phyloP scores from a whole-genome alignment of 2,888 invertebrate species.

The Himalopsyche anomala region DNA sequence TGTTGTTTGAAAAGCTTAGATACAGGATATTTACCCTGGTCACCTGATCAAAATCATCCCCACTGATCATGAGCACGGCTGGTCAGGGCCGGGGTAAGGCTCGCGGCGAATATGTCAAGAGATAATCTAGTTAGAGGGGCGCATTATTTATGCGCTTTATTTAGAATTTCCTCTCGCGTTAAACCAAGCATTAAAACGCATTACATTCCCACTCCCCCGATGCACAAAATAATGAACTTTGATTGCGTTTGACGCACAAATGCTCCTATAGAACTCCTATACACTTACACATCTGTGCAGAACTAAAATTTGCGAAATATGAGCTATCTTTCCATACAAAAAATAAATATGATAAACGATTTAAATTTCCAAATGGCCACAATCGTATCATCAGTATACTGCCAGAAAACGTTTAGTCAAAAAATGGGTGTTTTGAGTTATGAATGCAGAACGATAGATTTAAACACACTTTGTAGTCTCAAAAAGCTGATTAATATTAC shows the following conservation, averaged over 20 bases:
- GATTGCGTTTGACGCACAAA: slow-evolving; percentile 65
- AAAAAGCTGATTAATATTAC: too few species aligned
- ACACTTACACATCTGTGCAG: background rate
- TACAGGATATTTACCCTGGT: background rate
- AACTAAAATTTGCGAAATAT: too few species aligned
- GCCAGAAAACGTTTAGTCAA: too few species aligned
- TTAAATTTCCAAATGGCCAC: too few species aligned
- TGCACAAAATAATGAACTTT: slow-evolving; percentile 64
- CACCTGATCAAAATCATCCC: background rate
- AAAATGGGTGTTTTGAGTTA: too few species aligned
- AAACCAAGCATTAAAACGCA: slow-evolving; percentile 65
- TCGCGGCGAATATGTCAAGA: slow-evolving; percentile 44
- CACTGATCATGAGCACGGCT: background rate
- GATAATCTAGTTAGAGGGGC: slow-evolving; percentile 62
- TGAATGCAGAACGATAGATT: too few species aligned
- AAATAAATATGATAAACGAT: too few species aligned
- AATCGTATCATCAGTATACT: too few species aligned
- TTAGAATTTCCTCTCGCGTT: slow-evolving; percentile 64
- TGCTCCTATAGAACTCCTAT: background rate
- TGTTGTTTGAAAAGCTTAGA: too few species aligned
- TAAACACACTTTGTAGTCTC: too few species aligned
- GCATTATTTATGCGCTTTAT: slow-evolving; percentile 64
- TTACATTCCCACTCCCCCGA: slow-evolving; percentile 54
- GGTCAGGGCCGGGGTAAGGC: slow-evolving; percentile 27
- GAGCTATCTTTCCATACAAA: too few species aligned